Evolutionary conservation across 2,113 vertebrate genomes (phyloP).

Genomic region (Rhea americana): DNA sequence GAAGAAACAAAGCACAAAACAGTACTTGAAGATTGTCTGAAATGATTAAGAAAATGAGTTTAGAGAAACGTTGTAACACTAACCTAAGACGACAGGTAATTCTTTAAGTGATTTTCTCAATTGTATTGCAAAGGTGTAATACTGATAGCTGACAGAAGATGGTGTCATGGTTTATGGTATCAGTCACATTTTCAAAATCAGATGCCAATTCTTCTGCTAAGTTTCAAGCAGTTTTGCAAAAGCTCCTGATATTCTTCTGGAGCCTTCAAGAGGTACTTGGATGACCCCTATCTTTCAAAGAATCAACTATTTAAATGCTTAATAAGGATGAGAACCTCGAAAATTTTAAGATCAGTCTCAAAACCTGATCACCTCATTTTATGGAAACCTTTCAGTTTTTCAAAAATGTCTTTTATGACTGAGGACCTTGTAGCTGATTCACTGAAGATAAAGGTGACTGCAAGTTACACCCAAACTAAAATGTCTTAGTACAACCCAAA

Average conservation of each 20-base stretch:
- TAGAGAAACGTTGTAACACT: background rate
- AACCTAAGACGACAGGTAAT: background rate
- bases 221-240: background rate
- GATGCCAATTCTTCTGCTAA: rapidly evolving
- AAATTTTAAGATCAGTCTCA: background rate
- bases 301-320: background rate
- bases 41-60: background rate
- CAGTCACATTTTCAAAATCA: background rate
- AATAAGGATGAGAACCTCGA: background rate
- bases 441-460: background rate
- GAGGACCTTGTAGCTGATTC: background rate
- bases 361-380: background rate
- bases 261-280: background rate
- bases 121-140: background rate
- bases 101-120: rapidly evolving
- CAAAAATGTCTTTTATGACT: background rate
- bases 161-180: slow-evolving; percentile 8
- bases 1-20: background rate
- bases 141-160: slow-evolving; percentile 6
- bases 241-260: background rate
- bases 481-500: background rate
- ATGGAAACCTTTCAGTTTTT: background rate
- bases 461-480: background rate
- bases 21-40: background rate
- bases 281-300: rapidly evolving